Percentiles rank a stretch among this genome's conserved stretches.
Conservation (phyloP, 1,140 invertebrate genomes). For the Drosophila arizonae region DNA sequence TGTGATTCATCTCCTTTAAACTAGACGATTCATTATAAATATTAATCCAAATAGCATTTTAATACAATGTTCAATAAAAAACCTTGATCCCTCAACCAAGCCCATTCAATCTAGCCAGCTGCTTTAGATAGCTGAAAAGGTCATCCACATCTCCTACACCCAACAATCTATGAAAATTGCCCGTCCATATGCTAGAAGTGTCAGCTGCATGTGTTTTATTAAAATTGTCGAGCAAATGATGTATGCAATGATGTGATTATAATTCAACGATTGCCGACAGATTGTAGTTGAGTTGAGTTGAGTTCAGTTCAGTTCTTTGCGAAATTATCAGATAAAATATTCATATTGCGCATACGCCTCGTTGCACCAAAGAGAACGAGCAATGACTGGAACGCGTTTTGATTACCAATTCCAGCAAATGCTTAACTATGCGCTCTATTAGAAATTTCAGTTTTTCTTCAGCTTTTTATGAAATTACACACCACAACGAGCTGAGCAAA, state of each 20-base stretch:
- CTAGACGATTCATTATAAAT: too few species aligned
- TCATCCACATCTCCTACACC: too few species aligned
- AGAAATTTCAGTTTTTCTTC: background rate
- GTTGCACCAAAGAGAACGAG: conserved; percentile 31
- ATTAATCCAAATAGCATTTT: too few species aligned
- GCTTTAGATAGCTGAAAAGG: too few species aligned
- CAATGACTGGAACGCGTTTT: conserved; percentile 14
- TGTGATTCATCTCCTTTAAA: too few species aligned
- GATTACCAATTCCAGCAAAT: conserved; percentile 43
- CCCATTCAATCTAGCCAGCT: too few species aligned
- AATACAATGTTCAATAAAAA: too few species aligned
- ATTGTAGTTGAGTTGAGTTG: conserved; percentile 37
- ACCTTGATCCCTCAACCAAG: too few species aligned
- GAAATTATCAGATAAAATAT: conserved; percentile 68
- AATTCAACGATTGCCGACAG: conserved; percentile 47
- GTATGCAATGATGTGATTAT: conserved; percentile 18
- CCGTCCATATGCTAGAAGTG: conserved; percentile 7
- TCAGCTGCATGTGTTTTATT: conserved; percentile 13
- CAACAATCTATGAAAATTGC: background rate
- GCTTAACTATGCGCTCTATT: background rate
- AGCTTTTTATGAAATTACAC: conserved; percentile 27
- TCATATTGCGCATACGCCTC: conserved; percentile 71
- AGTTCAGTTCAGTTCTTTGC: conserved; percentile 30
- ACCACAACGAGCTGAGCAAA: conserved; percentile 35
- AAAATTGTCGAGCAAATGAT: conserved; percentile 30